These are phyloP conservation scores for Poecilobothrus nobilitatus DNA, from an alignment of 2,888 invertebrate species.

Conservation along the genomic window DNA sequence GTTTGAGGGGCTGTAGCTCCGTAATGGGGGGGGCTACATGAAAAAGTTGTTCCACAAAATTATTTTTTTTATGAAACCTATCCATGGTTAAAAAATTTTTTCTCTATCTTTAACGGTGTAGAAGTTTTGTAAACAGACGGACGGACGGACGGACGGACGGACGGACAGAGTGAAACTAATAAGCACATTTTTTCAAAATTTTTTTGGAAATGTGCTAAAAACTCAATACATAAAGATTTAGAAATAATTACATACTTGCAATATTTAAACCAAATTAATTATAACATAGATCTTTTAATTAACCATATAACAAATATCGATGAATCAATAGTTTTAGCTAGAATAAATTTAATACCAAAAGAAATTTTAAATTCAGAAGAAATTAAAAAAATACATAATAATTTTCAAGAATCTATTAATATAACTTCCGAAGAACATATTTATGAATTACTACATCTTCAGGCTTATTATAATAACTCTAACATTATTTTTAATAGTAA, in stretches of 20 bases:
- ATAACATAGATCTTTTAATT: conserved; percentile 14
- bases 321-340: conserved; percentile 15
- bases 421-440: conserved; percentile 13
- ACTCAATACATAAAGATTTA: background rate
- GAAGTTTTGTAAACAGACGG: too few relatives aligned
- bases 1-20: background rate
- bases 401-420: conserved; percentile 3
- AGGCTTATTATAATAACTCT: conserved; percentile 15
- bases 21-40: too few relatives aligned
- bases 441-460: conserved; percentile 13
- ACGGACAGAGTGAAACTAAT: too few relatives aligned
- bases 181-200: too few relatives aligned
- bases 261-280: conserved; percentile 14
- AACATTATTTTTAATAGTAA: too few relatives aligned
- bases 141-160: too few relatives aligned
- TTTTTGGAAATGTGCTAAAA: background rate
- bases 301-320: conserved; percentile 13
- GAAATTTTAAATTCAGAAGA: conserved; percentile 12
- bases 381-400: conserved; percentile 2
- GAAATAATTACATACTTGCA: too few relatives aligned
- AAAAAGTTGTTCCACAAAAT: too few relatives aligned
- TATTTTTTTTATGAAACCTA: too few relatives aligned
- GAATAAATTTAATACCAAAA: conserved; percentile 17
- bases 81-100: too few relatives aligned
- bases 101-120: too few relatives aligned